A percentile compares a stretch with the other conserved stretches of the same genome.
phyloP scores from a whole-genome alignment of 1,140 invertebrate species.

The Heliothis virescens region DNA sequence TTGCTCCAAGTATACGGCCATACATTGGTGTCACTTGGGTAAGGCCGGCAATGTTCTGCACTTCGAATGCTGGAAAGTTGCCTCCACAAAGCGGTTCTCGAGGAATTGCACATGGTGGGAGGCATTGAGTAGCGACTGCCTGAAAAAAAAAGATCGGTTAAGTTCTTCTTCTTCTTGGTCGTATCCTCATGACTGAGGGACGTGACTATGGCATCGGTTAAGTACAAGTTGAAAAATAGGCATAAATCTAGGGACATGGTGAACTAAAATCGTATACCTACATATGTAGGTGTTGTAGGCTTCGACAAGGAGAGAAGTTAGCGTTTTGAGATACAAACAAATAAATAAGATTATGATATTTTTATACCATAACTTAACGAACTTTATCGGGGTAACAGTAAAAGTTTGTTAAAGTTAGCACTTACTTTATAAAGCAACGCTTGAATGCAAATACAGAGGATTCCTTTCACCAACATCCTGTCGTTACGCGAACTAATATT shows the following conservation, averaged over 20 bases:
- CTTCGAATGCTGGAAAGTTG: background rate
- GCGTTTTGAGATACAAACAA: too few species aligned
- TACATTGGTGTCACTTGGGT: background rate
- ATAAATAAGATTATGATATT: too few species aligned
- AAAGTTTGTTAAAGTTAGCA: background rate
- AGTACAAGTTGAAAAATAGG: too few species aligned
- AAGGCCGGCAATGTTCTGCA: background rate
- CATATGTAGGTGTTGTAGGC: too few species aligned
- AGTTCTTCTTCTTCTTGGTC: too few species aligned
- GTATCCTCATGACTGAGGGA: too few species aligned
- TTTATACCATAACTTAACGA: too few species aligned
- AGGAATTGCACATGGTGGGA: background rate
- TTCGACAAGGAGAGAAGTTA: too few species aligned
- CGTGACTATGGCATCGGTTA: too few species aligned
- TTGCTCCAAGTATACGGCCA: conserved; percentile 24
- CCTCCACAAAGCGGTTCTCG: background rate
- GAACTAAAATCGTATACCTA: too few species aligned
- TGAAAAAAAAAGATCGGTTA: conserved; percentile 3
- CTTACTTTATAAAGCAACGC: conserved; percentile 18
- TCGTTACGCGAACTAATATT: background rate
- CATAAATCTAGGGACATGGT: too few species aligned
- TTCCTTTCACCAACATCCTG: conserved; percentile 18
- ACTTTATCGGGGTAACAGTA: too few species aligned
- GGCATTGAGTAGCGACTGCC: conserved; percentile 22
- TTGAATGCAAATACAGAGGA: conserved; percentile 32